phyloP scores from a whole-genome alignment of 2,888 invertebrate genomes.

The Parnassius mnemosyne region DNA sequence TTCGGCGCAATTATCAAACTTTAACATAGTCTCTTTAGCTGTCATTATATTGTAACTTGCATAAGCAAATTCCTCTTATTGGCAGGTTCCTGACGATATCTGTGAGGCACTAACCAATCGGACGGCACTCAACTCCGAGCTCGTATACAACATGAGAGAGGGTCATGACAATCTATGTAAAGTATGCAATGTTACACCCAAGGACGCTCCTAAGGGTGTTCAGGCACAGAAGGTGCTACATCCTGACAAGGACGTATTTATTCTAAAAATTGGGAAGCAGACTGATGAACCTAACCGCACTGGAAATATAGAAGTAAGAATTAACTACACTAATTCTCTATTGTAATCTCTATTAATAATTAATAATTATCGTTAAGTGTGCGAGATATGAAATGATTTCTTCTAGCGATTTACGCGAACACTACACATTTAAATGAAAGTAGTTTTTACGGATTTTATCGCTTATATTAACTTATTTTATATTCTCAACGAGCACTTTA shows the following conservation, averaged over 20 bases:
- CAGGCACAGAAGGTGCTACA: conserved; percentile 81
- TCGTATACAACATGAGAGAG: conserved; percentile 56
- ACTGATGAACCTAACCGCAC: conserved; percentile 79
- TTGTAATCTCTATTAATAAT: no score
- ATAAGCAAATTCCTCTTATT: no score
- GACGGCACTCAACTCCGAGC: conserved; percentile 60
- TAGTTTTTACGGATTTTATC: no score
- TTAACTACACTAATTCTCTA: background rate
- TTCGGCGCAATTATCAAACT: no score
- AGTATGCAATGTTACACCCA: conserved; percentile 71
- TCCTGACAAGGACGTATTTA: conserved; percentile 85
- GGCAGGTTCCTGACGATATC: conserved; percentile 68
- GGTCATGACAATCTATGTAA: conserved; percentile 53
- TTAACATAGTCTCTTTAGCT: no score
- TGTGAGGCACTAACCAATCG: conserved; percentile 64
- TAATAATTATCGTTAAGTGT: no score
- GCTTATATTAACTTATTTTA: no score
- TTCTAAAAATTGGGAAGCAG: conserved; percentile 88
- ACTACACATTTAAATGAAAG: no score
- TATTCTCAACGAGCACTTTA: no score
- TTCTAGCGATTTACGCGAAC: no score
- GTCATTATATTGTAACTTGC: no score
- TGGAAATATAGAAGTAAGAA: conserved; percentile 82
- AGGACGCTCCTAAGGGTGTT: conserved; percentile 76
- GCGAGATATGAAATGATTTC: no score